Percentiles rank a stretch among this genome's conserved stretches.
Conservation (phyloP, 1,140 invertebrate genomes). For the Antheraea mylitta region DNA sequence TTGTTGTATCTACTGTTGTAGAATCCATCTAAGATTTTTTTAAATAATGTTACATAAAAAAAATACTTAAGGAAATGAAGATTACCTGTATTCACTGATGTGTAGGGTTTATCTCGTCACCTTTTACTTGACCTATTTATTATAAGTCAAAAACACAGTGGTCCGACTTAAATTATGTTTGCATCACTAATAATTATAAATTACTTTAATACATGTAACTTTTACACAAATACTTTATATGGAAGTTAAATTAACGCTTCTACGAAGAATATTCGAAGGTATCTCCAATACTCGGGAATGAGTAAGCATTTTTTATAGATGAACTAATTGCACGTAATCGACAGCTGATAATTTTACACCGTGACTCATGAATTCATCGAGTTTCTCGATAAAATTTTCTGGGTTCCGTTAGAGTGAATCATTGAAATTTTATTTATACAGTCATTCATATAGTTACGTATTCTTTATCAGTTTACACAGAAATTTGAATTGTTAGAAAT, state of each 20-base stretch:
- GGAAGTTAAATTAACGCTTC: background rate
- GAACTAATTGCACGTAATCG: constrained; percentile 6
- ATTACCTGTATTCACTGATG: too few relatives aligned
- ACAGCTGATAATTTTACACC: constrained; percentile 2
- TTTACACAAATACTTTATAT: too few relatives aligned
- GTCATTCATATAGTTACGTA: background rate
- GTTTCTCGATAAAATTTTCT: background rate
- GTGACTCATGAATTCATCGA: constrained; percentile 1
- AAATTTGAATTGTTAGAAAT: background rate
- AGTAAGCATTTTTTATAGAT: constrained; percentile 5
- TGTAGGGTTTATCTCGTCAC: too few relatives aligned
- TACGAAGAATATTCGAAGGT: background rate
- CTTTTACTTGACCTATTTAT: too few relatives aligned
- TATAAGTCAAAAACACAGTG: too few relatives aligned
- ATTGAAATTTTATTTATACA: background rate
- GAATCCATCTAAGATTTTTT: too few relatives aligned
- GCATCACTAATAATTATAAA: too few relatives aligned
- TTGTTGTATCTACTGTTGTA: too few relatives aligned
- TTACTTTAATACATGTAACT: too few relatives aligned
- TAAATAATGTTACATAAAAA: too few relatives aligned
- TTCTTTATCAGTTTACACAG: background rate
- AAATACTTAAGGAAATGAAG: too few relatives aligned
- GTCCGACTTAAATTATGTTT: too few relatives aligned
- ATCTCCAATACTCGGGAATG: background rate
- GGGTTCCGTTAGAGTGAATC: constrained; percentile 4